Base-by-base conservation (phyloP, 2,797 vertebrate genomes). In the Megalops cyprinoides region DNA sequence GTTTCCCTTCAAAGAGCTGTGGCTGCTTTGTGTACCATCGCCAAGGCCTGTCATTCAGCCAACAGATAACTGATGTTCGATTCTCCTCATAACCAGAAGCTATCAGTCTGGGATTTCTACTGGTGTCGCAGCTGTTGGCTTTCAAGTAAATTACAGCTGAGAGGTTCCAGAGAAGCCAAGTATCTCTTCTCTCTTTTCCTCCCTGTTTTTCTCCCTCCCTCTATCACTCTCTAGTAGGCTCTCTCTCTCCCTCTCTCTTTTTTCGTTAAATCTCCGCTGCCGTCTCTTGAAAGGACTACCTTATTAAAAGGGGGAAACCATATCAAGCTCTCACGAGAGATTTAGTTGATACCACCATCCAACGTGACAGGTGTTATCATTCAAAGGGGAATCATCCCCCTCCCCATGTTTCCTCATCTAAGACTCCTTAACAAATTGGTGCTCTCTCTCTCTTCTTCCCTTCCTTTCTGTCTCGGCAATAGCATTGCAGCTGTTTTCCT, bases 111-210 rank as follows among this genome's bases (percentile, higher is more conserved):
- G 82, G 87, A 89, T 88, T 92, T 90, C 89, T 89, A 89, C 90
- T 87, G 89, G 87, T 89, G 91, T 91, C 88, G 88, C 90, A 87
- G 86, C 91, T 91, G 89, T 91, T 90, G 87, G 90, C 91, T 90
- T 87, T 88, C 92, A 89, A 92, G 91, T 94, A 92, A 93, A 94
- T 94, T 93, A 93, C 90, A 90, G 89, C 90, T 88, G 87, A 90
- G 90, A 87, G 86, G 80, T 89, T 90, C 86, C 74, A 37, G 53
- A 71, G 65, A 78, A 74, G 39, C 74, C 48, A 55, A 34, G 48
- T 55, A 34, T 51, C 10, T 51, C 44, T 74, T 25, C 31, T 3
- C 31, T 1, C 14, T 34, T 69, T 39, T 25, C 37, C 49, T n/a
- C 62, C 7, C 39, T 3, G 18, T 20, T 51, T 3, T n/a, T 25